Evolutionary conservation across 1,140 invertebrate genomes (phyloP).

Genomic region (Plectus sambesii): DNA sequence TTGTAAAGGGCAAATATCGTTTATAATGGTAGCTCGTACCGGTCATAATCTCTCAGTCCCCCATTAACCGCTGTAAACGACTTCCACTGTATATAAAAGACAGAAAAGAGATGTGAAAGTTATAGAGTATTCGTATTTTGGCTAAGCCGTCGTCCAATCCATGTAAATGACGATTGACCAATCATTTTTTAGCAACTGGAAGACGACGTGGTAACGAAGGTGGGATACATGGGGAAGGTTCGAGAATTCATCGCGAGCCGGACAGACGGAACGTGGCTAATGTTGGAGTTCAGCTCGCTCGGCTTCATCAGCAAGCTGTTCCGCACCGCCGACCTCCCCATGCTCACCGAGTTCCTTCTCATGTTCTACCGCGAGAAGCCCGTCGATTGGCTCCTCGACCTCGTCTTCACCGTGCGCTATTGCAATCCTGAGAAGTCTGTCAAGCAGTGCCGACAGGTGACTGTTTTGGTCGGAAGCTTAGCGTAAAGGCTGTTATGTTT

Average conservation of each 20-base stretch:
- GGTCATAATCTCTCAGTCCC: no score
- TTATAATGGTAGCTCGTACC: no score
- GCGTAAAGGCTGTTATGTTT: no score
- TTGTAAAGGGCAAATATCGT: no score
- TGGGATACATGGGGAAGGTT: slow-evolving; percentile 52
- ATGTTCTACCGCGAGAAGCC: slow-evolving; percentile 92
- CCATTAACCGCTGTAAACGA: no score
- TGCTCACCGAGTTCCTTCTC: slow-evolving; percentile 79
- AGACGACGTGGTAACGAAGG: slow-evolving; percentile 82
- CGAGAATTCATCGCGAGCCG: slow-evolving; percentile 62
- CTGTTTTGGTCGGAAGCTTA: slow-evolving; percentile 47
- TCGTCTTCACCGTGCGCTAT: slow-evolving; percentile 76
- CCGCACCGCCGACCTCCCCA: slow-evolving; percentile 71
- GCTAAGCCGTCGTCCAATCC: background rate
- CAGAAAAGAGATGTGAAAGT: no score
- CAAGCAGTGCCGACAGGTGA: slow-evolving; percentile 28
- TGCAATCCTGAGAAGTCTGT: slow-evolving; percentile 55
- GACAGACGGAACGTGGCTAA: slow-evolving; percentile 71
- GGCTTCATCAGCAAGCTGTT: slow-evolving; percentile 91
- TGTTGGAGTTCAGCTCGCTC: slow-evolving; percentile 82
- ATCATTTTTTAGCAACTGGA: slow-evolving; percentile 63
- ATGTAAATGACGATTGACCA: background rate
- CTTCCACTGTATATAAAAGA: no score
- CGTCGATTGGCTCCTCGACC: slow-evolving; percentile 86
- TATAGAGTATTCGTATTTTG: no score